These are phyloP conservation scores for Drosophila subquinaria DNA, from an alignment of 2,888 invertebrate genomes.

Conservation along the genomic window DNA sequence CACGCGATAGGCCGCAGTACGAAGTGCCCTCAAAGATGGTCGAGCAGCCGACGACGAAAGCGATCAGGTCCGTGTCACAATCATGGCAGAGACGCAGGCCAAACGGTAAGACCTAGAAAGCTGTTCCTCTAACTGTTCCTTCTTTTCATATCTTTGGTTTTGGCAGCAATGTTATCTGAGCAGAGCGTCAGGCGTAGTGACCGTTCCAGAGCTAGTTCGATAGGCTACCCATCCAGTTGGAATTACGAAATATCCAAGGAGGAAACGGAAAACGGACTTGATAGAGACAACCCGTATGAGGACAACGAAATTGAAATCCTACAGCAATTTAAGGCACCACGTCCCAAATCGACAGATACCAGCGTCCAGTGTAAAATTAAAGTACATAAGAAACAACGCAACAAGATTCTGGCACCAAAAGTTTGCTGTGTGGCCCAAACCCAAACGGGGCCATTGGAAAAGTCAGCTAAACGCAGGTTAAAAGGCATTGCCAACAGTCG, in stretches of 20 bases:
- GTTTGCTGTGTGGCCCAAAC: not conserved
- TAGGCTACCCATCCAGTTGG: slow-evolving; percentile 64
- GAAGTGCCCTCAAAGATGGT: not conserved
- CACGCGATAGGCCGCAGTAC: not conserved
- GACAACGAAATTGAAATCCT: slow-evolving; percentile 7
- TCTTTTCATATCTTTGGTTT: not conserved
- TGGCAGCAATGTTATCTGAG: slow-evolving; percentile 26
- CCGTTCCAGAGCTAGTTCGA: slow-evolving; percentile 50
- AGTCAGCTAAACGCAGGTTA: not conserved
- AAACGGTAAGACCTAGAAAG: slow-evolving; percentile 25
- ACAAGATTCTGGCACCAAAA: not conserved
- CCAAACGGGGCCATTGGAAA: not conserved
- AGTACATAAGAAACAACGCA: not conserved
- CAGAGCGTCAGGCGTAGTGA: slow-evolving; percentile 19
- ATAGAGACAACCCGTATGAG: slow-evolving; percentile 26
- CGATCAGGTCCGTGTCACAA: not conserved
- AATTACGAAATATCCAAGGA: slow-evolving; percentile 7
- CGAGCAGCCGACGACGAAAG: slow-evolving; percentile 9
- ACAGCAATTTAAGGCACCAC: slow-evolving; percentile 7
- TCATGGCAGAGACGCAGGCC: slow-evolving; percentile 10
- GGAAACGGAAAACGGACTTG: not conserved
- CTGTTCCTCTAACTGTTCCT: not conserved
- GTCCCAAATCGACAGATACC: slow-evolving; percentile 1
- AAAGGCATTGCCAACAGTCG: not conserved
- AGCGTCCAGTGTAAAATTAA: slow-evolving; percentile 28